Conservation (phyloP, 2,113 vertebrate genomes). For the Coptodon rendalli region DNA sequence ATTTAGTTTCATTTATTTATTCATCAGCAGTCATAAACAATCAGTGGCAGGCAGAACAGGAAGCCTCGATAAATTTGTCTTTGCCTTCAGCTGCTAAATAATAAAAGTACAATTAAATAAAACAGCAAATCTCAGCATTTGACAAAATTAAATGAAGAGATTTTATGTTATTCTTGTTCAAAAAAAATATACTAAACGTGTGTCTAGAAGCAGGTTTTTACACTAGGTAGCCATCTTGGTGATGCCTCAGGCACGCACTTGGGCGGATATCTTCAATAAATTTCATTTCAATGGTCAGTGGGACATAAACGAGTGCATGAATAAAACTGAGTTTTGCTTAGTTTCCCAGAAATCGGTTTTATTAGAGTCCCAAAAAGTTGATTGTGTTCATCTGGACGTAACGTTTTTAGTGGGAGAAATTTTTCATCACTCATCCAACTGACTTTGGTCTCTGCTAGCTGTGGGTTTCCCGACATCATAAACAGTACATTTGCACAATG, state of each 20-base stretch:
- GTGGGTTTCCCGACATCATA: background rate
- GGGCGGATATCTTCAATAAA: background rate
- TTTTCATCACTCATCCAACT: too few relatives aligned
- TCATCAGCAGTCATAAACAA: background rate
- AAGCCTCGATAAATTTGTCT: background rate
- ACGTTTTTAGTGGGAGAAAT: too few relatives aligned
- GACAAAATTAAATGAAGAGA: rapidly evolving
- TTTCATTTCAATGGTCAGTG: background rate
- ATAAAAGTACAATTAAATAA: background rate
- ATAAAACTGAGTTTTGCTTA: background rate
- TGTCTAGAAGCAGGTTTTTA: background rate
- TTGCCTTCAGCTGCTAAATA: background rate
- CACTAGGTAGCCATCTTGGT: background rate
- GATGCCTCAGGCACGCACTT: background rate
- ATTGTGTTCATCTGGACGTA: too few relatives aligned
- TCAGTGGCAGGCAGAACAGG: background rate
- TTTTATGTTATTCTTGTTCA: background rate
- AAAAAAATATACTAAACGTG: background rate
- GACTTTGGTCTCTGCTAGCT: too few relatives aligned
- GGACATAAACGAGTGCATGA: background rate
- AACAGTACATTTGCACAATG: background rate
- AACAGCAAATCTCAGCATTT: background rate
- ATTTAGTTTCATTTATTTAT: background rate
- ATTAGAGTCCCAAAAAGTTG: background rate
- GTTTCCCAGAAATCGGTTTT: background rate